Evolutionary conservation across 2,797 vertebrate species (phyloP), one percentile per base, ranked within the genome.

Genomic region (Catostomus latipinnis): DNA sequence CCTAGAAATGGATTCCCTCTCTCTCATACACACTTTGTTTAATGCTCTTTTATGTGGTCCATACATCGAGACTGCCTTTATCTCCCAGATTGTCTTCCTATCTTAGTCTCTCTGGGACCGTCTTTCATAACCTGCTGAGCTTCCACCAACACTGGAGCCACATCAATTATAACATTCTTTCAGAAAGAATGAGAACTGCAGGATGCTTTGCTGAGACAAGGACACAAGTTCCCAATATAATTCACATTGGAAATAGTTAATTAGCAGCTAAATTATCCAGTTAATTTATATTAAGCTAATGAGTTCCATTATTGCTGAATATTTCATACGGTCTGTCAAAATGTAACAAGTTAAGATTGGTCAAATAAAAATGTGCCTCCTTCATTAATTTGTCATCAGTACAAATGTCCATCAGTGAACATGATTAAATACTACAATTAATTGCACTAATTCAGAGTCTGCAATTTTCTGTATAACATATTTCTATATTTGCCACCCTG

Each of bases 361-460:
- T 90, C 87, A 88, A 91, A 92, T 90, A 91, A 89, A 92, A 93
- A 92, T 90, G 87, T 88, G 85, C 76, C 86, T 83, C 82, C 34
- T 34, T 34, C 81, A 86, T 85, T 92, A 92, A 91, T 91, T 89
- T 91, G 86, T 92, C 90, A 89, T 83, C 88, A 70, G 4, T 88
- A 87, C 86, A 89, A 88, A 88, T 88, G 86, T 86, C 84, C 69
- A 74, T 88, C 76, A 74, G 82, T n/a, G 83, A 87, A 88, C 76
- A 87, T 93, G 92, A 94, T 91, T 92, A 90, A 93, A 91, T 87
- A 90, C 90, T 90, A 92, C 90, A 92, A 93, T 94, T 92, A 94
- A 92, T 91, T 75, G 77, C 84, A 85, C 89, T 92, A 91, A 93
- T 92, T 93, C 91, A 89, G 87, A 89, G 88, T 93, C 91, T 91